phyloP scores from a whole-genome alignment of 1,140 invertebrate species.

The Hycleus phaleratus region DNA sequence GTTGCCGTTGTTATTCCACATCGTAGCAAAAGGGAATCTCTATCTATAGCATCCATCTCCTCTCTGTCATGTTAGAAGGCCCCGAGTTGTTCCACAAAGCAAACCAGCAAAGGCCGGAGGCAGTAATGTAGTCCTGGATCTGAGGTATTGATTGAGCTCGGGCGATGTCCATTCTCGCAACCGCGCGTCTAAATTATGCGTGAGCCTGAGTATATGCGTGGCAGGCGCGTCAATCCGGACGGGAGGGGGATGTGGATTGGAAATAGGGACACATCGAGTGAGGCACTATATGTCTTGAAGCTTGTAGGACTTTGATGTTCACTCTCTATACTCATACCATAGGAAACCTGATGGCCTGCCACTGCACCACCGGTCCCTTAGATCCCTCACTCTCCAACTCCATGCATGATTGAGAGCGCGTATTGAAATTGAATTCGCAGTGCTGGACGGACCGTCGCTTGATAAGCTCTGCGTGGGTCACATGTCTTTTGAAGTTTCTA shows the following conservation, averaged over 20 bases:
- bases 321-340: constrained; percentile 11
- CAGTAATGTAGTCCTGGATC: constrained; percentile 34
- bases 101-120: constrained; percentile 17
- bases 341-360: not conserved
- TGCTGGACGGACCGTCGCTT: constrained; percentile 18
- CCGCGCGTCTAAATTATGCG: constrained; percentile 41
- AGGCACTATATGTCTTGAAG: constrained; percentile 22
- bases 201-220: constrained; percentile 40
- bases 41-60: constrained; percentile 8
- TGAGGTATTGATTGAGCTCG: constrained; percentile 39
- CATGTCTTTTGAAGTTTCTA: constrained; percentile 24
- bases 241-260: constrained; percentile 18
- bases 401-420: constrained; percentile 41
- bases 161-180: constrained; percentile 39
- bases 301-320: constrained; percentile 35
- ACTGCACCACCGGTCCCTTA: not conserved
- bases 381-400: constrained; percentile 21
- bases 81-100: constrained; percentile 14
- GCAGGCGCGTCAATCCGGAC: constrained; percentile 37
- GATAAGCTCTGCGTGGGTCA: constrained; percentile 22
- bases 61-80: constrained; percentile 6
- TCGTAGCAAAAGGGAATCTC: not conserved
- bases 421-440: constrained; percentile 42
- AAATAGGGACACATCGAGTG: not conserved
- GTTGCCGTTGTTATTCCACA: not conserved